Evolutionary conservation across 92 coral and sea anemone genomes (phyloP), one percentile per base, ranked within the genome.

Genomic region (Parazoanthus atlanticus): DNA sequence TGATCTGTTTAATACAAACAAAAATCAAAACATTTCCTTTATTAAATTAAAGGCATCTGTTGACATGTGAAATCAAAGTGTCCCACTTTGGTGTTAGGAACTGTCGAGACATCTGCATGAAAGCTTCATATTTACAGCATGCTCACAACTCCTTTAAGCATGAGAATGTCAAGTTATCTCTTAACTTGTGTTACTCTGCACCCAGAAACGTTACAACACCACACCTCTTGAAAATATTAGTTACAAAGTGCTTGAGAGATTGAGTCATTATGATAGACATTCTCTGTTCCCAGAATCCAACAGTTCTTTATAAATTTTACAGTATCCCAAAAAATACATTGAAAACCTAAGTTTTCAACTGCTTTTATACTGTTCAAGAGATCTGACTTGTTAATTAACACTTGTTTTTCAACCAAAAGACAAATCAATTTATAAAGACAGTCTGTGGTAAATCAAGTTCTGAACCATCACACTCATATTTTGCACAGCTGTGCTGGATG

Each of bases 401-500:
- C 69, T 61, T 61, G n/a, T 61, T 19, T 61, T 61, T 61, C 21
- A 28, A 61, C 69, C 69, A 61, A 23, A 61, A 25, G 26, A 61
- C 69, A 61, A 46, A 46, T 12, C 58, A 52, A 23, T 61, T 61
- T 61, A 19, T 1, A 61, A 61, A 12, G 16, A 81, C 31, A 82
- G 78, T 29, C 32, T 64, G 32, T 82, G 41, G 23, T 15, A 23
- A 76, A 65, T 30, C 76, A 54, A 2, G 31, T 61, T 66, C 23
- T 15, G 15, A 65, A 26, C 74, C n/a, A 34, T 78, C 54, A 78
- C 38, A 49, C 65, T 91, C 88, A 96, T 31, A 94, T 80, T 91
- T 95, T 91, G 28, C 92, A 82, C 66, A 97, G 85, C 91, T 97
- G 97, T n/a, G 89, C 93, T 11, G 98, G 93, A 93, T 94, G 92